Base-by-base conservation (phyloP, 35 echinoderm and acorn worm genomes). In the Antedon bifida region DNA sequence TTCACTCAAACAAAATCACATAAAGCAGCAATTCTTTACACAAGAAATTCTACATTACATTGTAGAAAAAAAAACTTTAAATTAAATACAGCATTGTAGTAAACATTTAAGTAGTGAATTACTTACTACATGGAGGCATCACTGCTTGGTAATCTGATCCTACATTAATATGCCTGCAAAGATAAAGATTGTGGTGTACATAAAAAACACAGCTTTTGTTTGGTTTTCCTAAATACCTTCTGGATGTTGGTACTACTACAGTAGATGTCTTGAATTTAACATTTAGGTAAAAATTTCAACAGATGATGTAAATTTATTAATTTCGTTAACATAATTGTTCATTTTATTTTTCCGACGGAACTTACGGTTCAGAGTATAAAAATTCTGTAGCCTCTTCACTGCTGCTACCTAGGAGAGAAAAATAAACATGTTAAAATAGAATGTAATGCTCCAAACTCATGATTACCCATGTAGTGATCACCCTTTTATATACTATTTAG, bases 121-220 rank as follows among this genome's bases (percentile, higher is more conserved):
- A 86, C 88, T 82, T 78, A 90, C 88, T 80, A 33, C 85, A 36
- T n/a, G 87, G 85, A 32, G 93, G 93, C 76, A 96, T 87, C 31
- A 44, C 85, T 31, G 93, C 93, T 89, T 96, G 93, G 77, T 86
- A 96, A 36, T 96, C 93, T 16, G 79, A 29, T 8, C 93, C 93
- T 76, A 96, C 87, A 87, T 96, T 96, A 79, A 96, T 96, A 46
- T 96, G 89, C 33, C 93, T 96, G 82, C 17, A 39, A 76, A 78
- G 9, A n/a, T n/a, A n/a, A n/a, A n/a, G n/a, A n/a, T n/a, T n/a
- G n/a, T n/a, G n/a, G n/a, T n/a, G n/a, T n/a, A n/a, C n/a, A n/a
- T n/a, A n/a, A n/a, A n/a, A n/a, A n/a, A n/a, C n/a, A n/a, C n/a
- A n/a, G n/a, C n/a, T n/a, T n/a, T n/a, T n/a, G n/a, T n/a, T n/a